Conservation (phyloP, 2,888 invertebrate genomes). For the Scaptomyza reducta region DNA sequence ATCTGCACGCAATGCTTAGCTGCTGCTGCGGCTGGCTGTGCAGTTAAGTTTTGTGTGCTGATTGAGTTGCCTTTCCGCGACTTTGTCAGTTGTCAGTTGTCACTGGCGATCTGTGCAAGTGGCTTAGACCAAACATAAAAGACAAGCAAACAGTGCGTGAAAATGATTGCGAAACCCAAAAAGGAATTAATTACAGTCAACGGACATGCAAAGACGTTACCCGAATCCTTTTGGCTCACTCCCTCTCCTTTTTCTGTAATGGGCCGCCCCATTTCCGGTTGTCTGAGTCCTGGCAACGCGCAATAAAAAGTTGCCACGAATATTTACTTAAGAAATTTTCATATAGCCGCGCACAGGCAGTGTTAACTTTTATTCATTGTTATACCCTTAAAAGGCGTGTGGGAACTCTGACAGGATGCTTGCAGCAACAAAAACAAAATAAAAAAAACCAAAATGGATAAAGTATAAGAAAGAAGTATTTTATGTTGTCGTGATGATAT, state of each 20-base stretch:
- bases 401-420: conserved; percentile 29
- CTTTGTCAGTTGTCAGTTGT: conserved; percentile 73
- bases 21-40: conserved; percentile 35
- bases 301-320: conserved; percentile 54
- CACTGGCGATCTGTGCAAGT: conserved; percentile 67
- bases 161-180: conserved; percentile 74
- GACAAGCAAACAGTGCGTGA: conserved; percentile 78
- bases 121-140: conserved; percentile 73
- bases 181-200: conserved; percentile 79
- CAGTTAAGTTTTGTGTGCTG: conserved; percentile 59
- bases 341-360: conserved; percentile 17
- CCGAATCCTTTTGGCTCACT: conserved; percentile 31
- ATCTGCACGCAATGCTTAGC: conserved; percentile 21
- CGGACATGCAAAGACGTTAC: conserved; percentile 29
- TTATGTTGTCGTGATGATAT: conserved; percentile 22
- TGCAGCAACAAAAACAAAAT: conserved; percentile 1
- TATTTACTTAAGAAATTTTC: conserved; percentile 63
- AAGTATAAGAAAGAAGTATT: conserved; percentile 4
- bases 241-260: conserved; percentile 34
- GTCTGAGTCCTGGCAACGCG: conserved; percentile 27
- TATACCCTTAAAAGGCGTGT: conserved; percentile 19
- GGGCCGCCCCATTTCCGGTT: conserved; percentile 56
- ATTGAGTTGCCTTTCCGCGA: conserved; percentile 67
- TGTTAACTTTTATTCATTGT: conserved; percentile 46
- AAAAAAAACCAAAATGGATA: too few relatives aligned